Conservation (phyloP, 2,797 vertebrate species). For the Rhynchotus rufescens region DNA sequence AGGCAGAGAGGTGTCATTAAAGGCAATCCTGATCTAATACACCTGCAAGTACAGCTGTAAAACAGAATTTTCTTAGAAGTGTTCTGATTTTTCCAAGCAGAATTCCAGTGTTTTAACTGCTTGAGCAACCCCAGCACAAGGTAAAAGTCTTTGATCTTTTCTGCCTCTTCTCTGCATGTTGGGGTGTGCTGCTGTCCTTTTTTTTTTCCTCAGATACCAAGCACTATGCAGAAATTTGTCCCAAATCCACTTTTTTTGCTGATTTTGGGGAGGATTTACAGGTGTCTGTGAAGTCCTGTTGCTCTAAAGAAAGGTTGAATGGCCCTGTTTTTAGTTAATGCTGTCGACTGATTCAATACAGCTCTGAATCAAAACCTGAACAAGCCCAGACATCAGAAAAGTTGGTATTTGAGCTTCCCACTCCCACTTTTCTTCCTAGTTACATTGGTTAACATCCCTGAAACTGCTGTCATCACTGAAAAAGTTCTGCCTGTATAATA, state of each 20-base stretch:
- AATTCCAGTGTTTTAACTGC: not conserved
- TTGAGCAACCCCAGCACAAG: not conserved
- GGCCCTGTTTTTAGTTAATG: not conserved
- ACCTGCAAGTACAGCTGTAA: not conserved
- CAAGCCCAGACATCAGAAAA: not conserved
- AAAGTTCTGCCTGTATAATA: not conserved
- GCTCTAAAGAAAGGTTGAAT: not conserved
- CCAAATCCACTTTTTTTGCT: not conserved
- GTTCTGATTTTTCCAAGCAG: not conserved
- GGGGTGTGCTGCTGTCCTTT: not conserved
- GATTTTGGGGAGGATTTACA: not conserved
- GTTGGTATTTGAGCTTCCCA: not conserved
- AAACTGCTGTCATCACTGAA: constrained; percentile 20
- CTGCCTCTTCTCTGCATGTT: not conserved
- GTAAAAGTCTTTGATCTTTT: not conserved
- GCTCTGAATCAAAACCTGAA: constrained; percentile 11
- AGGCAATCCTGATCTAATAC: not conserved
- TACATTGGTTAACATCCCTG: not conserved
- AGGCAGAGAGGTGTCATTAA: not conserved
- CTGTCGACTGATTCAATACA: not conserved
- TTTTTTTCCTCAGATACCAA: not conserved
- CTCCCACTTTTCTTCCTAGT: not conserved
- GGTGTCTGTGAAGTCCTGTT: not conserved
- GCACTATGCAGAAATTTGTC: not conserved
- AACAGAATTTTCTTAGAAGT: not conserved